Evolutionary conservation across 37 sponge, comb jelly and placozoan species (phyloP).

Genomic region (Spongilla lacustris): DNA sequence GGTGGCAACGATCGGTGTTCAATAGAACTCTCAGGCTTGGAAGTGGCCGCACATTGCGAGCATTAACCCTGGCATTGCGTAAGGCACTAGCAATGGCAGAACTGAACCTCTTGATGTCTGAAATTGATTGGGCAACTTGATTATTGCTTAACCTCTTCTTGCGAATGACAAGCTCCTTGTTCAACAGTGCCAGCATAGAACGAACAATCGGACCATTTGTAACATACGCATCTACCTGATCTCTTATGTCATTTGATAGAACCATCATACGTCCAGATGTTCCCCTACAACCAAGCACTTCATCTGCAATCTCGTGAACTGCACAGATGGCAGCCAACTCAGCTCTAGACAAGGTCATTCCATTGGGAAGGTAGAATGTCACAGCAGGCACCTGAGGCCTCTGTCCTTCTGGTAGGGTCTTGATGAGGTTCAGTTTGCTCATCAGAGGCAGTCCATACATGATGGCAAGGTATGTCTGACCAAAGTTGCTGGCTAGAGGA

Average conservation of each 20-base stretch:
- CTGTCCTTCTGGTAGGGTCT: conserved; percentile 9
- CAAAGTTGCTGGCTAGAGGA: conserved; percentile 83
- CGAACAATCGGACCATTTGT: conserved; percentile 36
- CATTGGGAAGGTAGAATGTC: conserved; percentile 65
- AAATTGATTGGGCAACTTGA: conserved; percentile 24
- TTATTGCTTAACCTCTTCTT: conserved; percentile 50
- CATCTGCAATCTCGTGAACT: conserved; percentile 62
- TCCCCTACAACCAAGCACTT: conserved; percentile 55
- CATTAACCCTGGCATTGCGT: conserved; percentile 38
- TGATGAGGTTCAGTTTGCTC: conserved; percentile 41
- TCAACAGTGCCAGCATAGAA: conserved; percentile 27
- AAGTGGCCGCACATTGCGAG: conserved; percentile 7
- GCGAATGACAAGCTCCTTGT: conserved; percentile 32
- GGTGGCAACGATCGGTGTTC: conserved; percentile 31
- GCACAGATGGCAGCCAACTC: conserved; percentile 61
- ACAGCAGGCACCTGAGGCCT: background rate
- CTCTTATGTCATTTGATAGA: conserved; percentile 11
- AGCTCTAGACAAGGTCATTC: conserved; percentile 37
- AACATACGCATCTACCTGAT: conserved; percentile 16
- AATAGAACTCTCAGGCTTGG: conserved; percentile 26
- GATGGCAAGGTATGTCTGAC: conserved; percentile 61
- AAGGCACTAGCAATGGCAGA: conserved; percentile 15
- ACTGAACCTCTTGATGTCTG: conserved; percentile 18
- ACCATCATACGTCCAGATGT: conserved; percentile 23
- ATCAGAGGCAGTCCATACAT: conserved; percentile 53